These are phyloP conservation scores for Endomychus coccineus DNA, from an alignment of 2,888 invertebrate genomes.

Conservation along the genomic window DNA sequence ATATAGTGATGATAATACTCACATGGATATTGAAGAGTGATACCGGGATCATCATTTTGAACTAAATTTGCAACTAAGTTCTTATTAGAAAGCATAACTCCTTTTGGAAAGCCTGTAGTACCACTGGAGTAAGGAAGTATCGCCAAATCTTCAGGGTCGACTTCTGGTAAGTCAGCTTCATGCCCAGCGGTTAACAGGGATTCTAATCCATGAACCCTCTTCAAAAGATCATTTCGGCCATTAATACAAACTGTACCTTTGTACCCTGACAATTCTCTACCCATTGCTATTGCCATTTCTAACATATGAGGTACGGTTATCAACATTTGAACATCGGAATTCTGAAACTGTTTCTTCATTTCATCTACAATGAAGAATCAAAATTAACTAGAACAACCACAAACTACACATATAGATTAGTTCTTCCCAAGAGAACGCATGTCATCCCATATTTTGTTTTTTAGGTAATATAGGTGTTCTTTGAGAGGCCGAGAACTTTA, in stretches of 20 bases:
- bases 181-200: slow-evolving; percentile 38
- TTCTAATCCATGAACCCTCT: slow-evolving; percentile 41
- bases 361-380: no score
- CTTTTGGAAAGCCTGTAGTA: slow-evolving; percentile 77
- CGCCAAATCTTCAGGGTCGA: slow-evolving; percentile 49
- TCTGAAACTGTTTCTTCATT: slow-evolving; percentile 54
- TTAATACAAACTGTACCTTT: slow-evolving; percentile 58
- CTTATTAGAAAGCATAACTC: slow-evolving; percentile 65
- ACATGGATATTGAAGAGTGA: no score
- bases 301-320: slow-evolving; percentile 57
- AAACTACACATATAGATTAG: no score
- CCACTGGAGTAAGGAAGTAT: slow-evolving; percentile 62
- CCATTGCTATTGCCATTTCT: slow-evolving; percentile 52
- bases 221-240: slow-evolving; percentile 48
- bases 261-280: slow-evolving; percentile 50
- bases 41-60: slow-evolving; percentile 35
- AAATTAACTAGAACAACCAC: no score
- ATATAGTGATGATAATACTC: no score
- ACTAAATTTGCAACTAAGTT: slow-evolving; percentile 51
- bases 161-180: slow-evolving; percentile 41
- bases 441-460: no score
- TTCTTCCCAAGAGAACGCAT: no score
- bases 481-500: no score
- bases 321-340: slow-evolving; percentile 56
- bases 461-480: no score